Base-by-base conservation (phyloP, 2,888 invertebrate species). In the Eulithis testata region DNA sequence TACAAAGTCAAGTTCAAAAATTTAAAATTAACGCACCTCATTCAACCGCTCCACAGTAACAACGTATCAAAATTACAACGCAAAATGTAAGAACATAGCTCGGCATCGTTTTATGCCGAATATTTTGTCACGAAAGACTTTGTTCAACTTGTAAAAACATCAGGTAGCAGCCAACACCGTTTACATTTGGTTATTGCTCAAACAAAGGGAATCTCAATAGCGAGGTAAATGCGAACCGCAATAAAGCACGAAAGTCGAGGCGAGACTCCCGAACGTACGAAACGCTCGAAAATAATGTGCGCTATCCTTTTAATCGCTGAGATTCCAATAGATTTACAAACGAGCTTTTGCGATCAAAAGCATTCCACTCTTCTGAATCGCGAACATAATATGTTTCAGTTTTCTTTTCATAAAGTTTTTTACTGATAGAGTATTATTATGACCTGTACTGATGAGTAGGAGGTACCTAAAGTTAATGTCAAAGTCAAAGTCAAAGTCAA, bases 181-280 rank as follows among this genome's bases (percentile, higher is more conserved):
- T 60, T 59, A 51, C 66, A 59, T 60, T 55, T 43, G 37, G 59
- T 66, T 66, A 63, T 63, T 63, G 55, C 55, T 59, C 50, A 55
- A 55, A 40, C 62, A 55, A 52, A 50, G 14, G 54, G 54, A 50
- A 55, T 31, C 58, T 59, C 59, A 43, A 65, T 56, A 56, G 55
- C 64, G 54, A 49, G 45, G 31, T 6, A 31, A 31, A 31, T 6
- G 31, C 31, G 31, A 31, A 6, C 51, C 60, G 56, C 57, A 60
- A 65, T 60, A 60, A 65, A 12, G 45, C 37, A 45, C 56, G 21
- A 21, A 56, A 37, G 37, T 37, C 37, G 37, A 37, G 45, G 45
- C 47, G 56, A 21, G 21, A 27, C 37, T 37, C 36, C n/a, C 3
- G 21, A 11, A 44, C 31, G 31, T 6, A 31, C 31, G 31, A 31